A percentile compares a stretch with the other conserved stretches of the same genome.
phyloP scores from a whole-genome alignment of 2,888 invertebrate genomes.

The Antheraea yamamai region DNA sequence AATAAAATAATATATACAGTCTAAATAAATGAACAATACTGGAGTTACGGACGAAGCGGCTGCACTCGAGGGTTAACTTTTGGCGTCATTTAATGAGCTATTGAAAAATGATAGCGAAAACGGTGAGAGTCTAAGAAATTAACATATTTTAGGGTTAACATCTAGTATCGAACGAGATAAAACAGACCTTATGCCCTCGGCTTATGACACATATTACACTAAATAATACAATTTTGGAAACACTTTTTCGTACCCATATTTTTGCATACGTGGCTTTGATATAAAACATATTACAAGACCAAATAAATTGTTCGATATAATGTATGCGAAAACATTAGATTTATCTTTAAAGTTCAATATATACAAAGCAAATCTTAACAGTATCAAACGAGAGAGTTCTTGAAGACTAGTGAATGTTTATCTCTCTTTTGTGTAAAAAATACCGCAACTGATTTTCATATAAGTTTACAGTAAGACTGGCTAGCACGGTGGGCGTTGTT shows the following conservation, averaged over 20 bases:
- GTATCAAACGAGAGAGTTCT: no score
- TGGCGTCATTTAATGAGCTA: slow-evolving; percentile 75
- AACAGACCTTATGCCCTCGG: slow-evolving; percentile 19
- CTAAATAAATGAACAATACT: slow-evolving; percentile 51
- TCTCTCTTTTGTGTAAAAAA: no score
- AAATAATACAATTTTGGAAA: neutral
- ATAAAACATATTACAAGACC: slow-evolving; percentile 8
- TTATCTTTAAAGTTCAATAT: slow-evolving; percentile 2
- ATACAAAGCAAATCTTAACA: neutral
- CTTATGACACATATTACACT: neutral
- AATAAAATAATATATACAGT: slow-evolving; percentile 49
- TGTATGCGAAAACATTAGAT: neutral
- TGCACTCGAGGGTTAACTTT: slow-evolving; percentile 38
- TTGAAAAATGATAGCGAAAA: slow-evolving; percentile 82
- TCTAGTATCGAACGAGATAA: slow-evolving; percentile 35
- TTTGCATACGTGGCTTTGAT: slow-evolving; percentile 15
- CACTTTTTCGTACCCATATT: neutral
- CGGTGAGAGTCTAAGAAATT: slow-evolving; percentile 70
- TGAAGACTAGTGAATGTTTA: no score
- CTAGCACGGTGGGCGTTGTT: no score
- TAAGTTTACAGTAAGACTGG: no score
- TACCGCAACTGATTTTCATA: no score
- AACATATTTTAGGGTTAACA: slow-evolving; percentile 72
- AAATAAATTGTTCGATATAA: neutral
- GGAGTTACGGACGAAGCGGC: slow-evolving; percentile 23